These are phyloP conservation scores for Melangyna quadrimaculata DNA, from an alignment of 2,888 invertebrate genomes.

Conservation along the genomic window DNA sequence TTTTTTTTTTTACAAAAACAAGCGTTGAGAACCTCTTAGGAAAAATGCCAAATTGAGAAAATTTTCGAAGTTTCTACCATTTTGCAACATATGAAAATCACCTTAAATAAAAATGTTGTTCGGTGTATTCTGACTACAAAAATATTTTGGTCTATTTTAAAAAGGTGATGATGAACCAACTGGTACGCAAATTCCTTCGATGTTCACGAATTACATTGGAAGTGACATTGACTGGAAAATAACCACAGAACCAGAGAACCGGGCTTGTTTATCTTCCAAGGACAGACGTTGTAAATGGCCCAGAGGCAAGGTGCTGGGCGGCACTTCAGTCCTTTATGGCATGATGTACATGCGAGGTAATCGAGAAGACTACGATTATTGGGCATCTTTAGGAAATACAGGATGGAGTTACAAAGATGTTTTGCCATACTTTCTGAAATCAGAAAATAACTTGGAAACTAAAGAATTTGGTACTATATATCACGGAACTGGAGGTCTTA, in stretches of 20 bases:
- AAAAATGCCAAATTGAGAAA: too few species aligned
- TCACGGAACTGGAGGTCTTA: constrained; percentile 89
- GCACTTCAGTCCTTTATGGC: constrained; percentile 96
- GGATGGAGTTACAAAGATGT: constrained; percentile 96
- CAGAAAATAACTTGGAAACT: constrained; percentile 89
- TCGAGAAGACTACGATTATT: constrained; percentile 91
- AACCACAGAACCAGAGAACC: constrained; percentile 90
- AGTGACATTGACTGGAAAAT: constrained; percentile 94
- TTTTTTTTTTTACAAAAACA: too few species aligned
- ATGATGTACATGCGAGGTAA: constrained; percentile 98
- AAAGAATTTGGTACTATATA: constrained; percentile 88
- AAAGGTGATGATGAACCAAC: constrained; percentile 92
- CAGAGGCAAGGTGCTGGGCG: constrained; percentile 93
- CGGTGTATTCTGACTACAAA: too few species aligned
- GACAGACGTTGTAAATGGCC: constrained; percentile 89
- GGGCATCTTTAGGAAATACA: constrained; percentile 92
- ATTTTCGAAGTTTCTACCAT: too few species aligned
- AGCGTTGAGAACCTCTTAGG: too few species aligned
- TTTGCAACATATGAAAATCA: too few species aligned
- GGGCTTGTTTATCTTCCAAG: constrained; percentile 88
- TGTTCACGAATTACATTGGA: constrained; percentile 93
- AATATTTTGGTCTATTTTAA: background rate
- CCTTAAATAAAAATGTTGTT: too few species aligned
- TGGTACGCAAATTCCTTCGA: constrained; percentile 93
- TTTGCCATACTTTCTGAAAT: constrained; percentile 93